These are phyloP conservation scores for Gyrodactylus bullatarudis DNA, from an alignment of 1,140 invertebrate species.

Conservation along the genomic window DNA sequence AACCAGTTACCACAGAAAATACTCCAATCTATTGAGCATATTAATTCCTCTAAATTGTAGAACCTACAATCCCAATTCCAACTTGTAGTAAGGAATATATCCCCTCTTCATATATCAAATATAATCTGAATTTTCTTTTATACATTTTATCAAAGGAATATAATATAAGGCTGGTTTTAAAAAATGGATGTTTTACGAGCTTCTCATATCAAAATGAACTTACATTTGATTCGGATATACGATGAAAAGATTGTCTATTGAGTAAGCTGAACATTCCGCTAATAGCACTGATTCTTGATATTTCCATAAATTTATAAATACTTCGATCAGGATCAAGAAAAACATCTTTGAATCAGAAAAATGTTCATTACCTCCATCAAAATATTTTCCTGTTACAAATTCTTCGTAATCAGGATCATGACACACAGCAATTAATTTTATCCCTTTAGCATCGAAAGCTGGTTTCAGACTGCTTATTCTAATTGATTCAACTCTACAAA, in stretches of 20 bases:
- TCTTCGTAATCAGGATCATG: neutral
- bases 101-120: too few relatives aligned
- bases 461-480: neutral
- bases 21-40: too few relatives aligned
- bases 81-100: too few relatives aligned
- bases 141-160: too few relatives aligned
- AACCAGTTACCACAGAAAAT: too few relatives aligned
- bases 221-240: neutral
- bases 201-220: neutral
- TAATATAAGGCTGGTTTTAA: too few relatives aligned
- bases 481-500: neutral
- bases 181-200: too few relatives aligned
- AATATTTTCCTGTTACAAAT: neutral
- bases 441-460: neutral
- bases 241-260: neutral
- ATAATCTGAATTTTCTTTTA: too few relatives aligned
- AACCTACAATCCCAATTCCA: too few relatives aligned
- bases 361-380: neutral
- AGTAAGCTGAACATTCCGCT: neutral
- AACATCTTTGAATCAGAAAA: neutral
- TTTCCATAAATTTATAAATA: neutral
- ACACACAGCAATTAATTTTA: neutral
- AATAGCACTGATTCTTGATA: neutral
- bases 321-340: neutral
- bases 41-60: too few relatives aligned